These are phyloP conservation scores for Rhombomys opimus DNA, from an alignment of 2,113 vertebrate species.

Conservation along the genomic window DNA sequence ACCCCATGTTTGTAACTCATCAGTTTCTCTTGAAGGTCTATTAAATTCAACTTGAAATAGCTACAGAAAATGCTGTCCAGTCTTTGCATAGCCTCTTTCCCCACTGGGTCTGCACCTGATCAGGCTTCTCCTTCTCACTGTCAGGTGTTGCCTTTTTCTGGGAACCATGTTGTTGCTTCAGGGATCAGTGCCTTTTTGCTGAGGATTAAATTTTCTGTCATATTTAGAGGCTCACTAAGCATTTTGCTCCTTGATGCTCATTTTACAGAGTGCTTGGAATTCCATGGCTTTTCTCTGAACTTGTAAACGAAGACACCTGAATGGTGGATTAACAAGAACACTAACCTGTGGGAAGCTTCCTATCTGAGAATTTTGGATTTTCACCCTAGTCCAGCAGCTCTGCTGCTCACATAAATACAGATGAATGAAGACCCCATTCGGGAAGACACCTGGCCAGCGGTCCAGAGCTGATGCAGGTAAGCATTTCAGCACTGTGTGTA, in stretches of 20 bases:
- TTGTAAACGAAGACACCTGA: constrained; percentile 76
- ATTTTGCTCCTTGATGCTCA: constrained; percentile 64
- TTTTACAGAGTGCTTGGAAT: constrained; percentile 84
- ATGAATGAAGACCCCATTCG: constrained; percentile 99
- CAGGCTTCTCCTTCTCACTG: neutral
- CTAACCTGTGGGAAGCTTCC: constrained; percentile 73
- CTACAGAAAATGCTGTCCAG: neutral
- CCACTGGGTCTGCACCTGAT: neutral
- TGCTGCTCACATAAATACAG: constrained; percentile 95
- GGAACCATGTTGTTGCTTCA: neutral
- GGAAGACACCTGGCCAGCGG: constrained; percentile 95
- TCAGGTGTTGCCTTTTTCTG: neutral
- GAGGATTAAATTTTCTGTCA: neutral
- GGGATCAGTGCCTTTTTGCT: neutral
- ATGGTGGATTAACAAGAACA: constrained; percentile 84
- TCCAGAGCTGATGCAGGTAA: constrained; percentile 98
- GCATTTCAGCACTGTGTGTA: constrained; percentile 23
- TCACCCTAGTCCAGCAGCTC: constrained; percentile 92
- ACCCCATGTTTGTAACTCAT: neutral
- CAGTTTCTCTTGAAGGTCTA: neutral
- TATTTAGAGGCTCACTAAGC: neutral
- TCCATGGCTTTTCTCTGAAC: constrained; percentile 71
- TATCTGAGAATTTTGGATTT: constrained; percentile 84
- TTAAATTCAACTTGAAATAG: neutral
- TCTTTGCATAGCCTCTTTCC: neutral